A percentile compares a stretch with the other conserved stretches of the same genome.
Conservation (phyloP, 2,113 vertebrate genomes). For the Thalassarche chlororhynchos region DNA sequence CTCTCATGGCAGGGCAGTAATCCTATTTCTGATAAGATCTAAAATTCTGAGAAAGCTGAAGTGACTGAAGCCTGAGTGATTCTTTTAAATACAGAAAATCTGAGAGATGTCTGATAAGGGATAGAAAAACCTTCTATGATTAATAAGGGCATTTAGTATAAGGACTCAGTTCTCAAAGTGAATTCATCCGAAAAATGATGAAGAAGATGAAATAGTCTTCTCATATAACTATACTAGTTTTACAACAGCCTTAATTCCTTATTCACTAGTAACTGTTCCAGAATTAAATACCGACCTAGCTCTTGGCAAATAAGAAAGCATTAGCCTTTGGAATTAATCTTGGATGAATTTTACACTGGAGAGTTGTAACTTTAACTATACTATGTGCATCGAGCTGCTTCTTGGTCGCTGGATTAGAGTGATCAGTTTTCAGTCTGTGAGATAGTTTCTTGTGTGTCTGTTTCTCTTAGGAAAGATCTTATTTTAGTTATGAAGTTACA, state of each 20-base stretch:
- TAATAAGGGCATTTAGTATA: neutral
- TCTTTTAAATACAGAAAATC: neutral
- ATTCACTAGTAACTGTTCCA: neutral
- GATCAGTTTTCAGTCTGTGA: neutral
- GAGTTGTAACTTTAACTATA: neutral
- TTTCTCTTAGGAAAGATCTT: neutral
- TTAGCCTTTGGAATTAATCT: neutral
- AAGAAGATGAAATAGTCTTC: neutral
- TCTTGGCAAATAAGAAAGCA: neutral
- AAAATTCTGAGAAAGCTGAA: neutral
- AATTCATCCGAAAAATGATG: neutral
- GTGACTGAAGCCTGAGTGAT: neutral
- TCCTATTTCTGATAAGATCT: neutral
- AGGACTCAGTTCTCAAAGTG: neutral
- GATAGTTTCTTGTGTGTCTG: neutral
- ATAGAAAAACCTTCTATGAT: neutral
- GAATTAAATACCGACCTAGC: neutral
- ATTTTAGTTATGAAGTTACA: neutral
- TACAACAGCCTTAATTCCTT: neutral
- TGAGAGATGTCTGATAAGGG: neutral
- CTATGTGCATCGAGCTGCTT: neutral
- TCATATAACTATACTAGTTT: neutral
- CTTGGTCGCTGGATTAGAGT: neutral
- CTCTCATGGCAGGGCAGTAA: neutral
- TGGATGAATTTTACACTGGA: neutral